These are phyloP conservation scores for Gallirallus australis DNA, from an alignment of 2,797 vertebrate species.

Conservation along the genomic window DNA sequence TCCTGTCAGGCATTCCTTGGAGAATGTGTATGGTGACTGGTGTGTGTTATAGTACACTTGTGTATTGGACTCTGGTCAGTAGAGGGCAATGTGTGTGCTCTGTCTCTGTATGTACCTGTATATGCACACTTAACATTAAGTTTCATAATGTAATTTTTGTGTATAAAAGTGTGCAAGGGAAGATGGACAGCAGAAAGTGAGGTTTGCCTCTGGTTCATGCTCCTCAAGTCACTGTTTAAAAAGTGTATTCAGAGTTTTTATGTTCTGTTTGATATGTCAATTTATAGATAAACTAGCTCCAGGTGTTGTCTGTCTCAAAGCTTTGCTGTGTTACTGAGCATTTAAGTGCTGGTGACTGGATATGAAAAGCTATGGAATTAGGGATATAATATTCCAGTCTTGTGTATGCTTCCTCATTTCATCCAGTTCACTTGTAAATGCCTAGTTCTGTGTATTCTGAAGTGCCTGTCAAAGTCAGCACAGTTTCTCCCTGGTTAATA, in stretches of 20 bases:
- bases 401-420: background rate
- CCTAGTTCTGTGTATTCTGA: background rate
- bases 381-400: background rate
- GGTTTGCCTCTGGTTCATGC: background rate
- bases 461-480: background rate
- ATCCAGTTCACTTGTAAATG: background rate
- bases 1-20: accelerated
- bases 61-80: background rate
- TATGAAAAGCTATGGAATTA: background rate
- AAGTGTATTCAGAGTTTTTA: background rate
- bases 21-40: background rate
- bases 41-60: background rate
- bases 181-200: background rate
- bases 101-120: background rate
- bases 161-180: background rate
- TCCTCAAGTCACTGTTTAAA: background rate
- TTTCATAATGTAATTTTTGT: background rate
- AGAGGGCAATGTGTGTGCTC: slow-evolving; percentile 27
- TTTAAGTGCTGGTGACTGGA: background rate
- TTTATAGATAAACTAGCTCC: background rate
- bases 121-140: background rate
- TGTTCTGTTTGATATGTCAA: background rate
- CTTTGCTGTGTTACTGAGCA: background rate
- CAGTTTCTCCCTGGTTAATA: background rate
- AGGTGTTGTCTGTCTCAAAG: background rate